These are phyloP conservation scores for Acanthopleura granulata DNA, from an alignment of 2,888 invertebrate genomes.

Conservation along the genomic window DNA sequence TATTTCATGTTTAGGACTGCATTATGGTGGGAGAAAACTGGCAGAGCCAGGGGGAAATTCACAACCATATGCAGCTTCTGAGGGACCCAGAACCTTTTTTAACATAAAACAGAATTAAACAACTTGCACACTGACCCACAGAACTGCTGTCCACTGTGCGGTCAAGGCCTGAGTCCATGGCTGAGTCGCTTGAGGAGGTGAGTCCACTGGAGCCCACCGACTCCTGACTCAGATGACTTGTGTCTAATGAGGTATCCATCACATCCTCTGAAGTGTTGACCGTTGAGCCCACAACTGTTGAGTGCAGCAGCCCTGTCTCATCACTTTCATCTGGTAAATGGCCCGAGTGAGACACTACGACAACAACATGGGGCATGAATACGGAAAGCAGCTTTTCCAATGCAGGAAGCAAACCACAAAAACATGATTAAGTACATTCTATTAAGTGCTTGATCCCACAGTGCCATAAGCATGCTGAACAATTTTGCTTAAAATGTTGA, in stretches of 20 bases:
- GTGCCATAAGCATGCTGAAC: too few relatives aligned
- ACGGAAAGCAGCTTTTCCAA: too few relatives aligned
- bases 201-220: conserved; percentile 2
- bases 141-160: conserved; percentile 14
- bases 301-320: conserved; percentile 3
- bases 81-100: too few relatives aligned
- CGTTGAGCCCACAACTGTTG: conserved; percentile 2
- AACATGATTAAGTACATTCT: too few relatives aligned
- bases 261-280: conserved; percentile 10
- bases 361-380: neutral
- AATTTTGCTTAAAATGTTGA: too few relatives aligned
- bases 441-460: too few relatives aligned
- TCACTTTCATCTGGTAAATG: neutral
- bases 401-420: too few relatives aligned
- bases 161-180: conserved; percentile 7
- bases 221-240: conserved; percentile 1
- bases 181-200: conserved; percentile 8
- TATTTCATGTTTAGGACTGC: too few relatives aligned
- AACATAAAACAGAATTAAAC: neutral
- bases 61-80: too few relatives aligned
- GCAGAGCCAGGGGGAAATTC: too few relatives aligned
- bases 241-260: conserved; percentile 3
- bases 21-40: too few relatives aligned
- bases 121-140: neutral
- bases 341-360: neutral